Evolutionary conservation across 2,113 vertebrate species (phyloP).

Genomic region (Chlamydotis undulata): DNA sequence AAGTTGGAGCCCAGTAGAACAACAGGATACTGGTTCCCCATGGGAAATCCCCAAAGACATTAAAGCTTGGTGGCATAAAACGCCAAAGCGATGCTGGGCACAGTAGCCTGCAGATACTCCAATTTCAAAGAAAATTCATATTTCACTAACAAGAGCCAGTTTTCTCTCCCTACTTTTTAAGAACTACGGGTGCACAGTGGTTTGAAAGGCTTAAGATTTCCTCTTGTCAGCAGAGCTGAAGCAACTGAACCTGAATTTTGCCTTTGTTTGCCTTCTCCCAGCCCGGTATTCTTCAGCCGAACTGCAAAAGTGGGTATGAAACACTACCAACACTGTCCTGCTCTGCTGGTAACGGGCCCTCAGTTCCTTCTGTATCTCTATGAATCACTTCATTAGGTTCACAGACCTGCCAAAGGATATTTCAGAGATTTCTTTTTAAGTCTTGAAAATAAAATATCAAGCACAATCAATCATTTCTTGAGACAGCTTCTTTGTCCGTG

Average conservation of each 20-base stretch:
- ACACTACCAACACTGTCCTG: fast-evolving
- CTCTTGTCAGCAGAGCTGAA: neutral
- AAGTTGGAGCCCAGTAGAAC: neutral
- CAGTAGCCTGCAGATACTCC: neutral
- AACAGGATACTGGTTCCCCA: neutral
- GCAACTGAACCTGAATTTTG: neutral
- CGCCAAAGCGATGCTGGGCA: neutral
- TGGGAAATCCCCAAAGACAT: neutral
- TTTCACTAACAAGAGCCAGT: neutral
- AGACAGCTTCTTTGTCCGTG: neutral
- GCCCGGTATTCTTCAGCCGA: neutral
- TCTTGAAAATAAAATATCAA: constrained; percentile 44
- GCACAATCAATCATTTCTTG: neutral
- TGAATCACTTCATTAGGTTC: constrained; percentile 22
- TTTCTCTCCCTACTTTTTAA: neutral
- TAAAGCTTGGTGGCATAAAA: neutral
- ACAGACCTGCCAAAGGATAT: constrained; percentile 17
- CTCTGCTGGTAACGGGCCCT: neutral
- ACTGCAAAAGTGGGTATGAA: neutral
- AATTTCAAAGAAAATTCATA: neutral
- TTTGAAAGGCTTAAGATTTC: neutral
- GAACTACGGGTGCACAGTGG: too few species aligned
- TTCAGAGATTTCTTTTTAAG: constrained; percentile 33
- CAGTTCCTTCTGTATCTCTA: neutral
- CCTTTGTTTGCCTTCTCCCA: neutral